Conservation (phyloP, 2,797 vertebrate species). For the Anniella stebbinsi region DNA sequence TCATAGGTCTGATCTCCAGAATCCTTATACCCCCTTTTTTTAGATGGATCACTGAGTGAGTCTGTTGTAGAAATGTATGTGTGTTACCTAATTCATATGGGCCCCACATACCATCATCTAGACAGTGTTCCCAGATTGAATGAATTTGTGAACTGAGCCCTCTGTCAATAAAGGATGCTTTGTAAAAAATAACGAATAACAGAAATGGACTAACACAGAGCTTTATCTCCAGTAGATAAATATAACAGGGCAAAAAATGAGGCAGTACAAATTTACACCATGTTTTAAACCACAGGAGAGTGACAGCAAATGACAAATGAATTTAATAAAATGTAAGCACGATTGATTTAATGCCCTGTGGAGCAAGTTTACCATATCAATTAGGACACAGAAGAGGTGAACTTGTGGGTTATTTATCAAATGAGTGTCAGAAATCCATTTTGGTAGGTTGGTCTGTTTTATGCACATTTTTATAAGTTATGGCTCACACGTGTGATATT, state of each 20-base stretch:
- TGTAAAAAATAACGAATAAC: conserved; percentile 10
- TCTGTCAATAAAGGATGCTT: not conserved
- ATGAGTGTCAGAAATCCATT: not conserved
- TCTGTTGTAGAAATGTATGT: not conserved
- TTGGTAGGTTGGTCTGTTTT: not conserved
- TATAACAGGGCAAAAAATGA: not conserved
- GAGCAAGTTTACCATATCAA: conserved; percentile 23
- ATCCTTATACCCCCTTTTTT: not conserved
- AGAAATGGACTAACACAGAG: not conserved
- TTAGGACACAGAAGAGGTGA: conserved; percentile 13
- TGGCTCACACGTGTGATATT: not conserved
- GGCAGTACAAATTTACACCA: conserved; percentile 3
- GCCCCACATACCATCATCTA: not conserved
- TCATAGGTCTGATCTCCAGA: no score
- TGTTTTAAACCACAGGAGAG: conserved; percentile 2
- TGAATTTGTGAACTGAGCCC: not conserved
- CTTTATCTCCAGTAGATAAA: not conserved
- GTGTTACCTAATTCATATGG: not conserved
- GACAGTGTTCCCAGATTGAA: not conserved
- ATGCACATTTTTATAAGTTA: not conserved
- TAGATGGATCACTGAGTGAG: not conserved
- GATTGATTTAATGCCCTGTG: conserved; percentile 7
- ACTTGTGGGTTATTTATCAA: conserved; percentile 22
- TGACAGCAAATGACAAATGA: conserved; percentile 9
- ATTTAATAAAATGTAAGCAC: conserved; percentile 9